phyloP scores from a whole-genome alignment of 1,140 invertebrate species.

The Calycopis cecrops region DNA sequence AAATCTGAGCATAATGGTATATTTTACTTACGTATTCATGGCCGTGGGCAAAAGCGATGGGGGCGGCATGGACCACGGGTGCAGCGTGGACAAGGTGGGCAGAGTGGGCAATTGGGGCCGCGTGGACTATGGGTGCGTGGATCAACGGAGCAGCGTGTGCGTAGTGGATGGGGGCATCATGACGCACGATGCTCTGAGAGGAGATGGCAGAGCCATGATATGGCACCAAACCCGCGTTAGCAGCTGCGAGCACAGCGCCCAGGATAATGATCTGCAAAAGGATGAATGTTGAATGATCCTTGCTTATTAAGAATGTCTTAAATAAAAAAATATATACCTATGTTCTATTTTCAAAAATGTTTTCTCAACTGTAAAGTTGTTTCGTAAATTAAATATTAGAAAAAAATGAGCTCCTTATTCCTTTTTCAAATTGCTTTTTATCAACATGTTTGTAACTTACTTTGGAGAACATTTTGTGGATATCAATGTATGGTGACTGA shows the following conservation, averaged over 20 bases:
- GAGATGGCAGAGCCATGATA: slow-evolving; percentile 62
- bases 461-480: slow-evolving; percentile 72
- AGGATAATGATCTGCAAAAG: slow-evolving; percentile 51
- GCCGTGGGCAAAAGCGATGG: slow-evolving; percentile 42
- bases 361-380: not conserved
- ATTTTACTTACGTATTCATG: slow-evolving; percentile 47
- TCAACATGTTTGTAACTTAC: slow-evolving; percentile 38
- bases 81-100: slow-evolving; percentile 62
- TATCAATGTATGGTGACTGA: slow-evolving; percentile 70
- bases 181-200: slow-evolving; percentile 68
- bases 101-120: slow-evolving; percentile 58
- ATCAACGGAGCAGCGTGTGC: slow-evolving; percentile 34
- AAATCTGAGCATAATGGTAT: slow-evolving; percentile 1
- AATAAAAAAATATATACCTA: not conserved
- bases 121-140: slow-evolving; percentile 55
- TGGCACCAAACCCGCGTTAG: slow-evolving; percentile 58
- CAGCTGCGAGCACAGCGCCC: slow-evolving; percentile 62
- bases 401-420: no score
- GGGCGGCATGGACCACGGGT: slow-evolving; percentile 51
- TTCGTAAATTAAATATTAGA: no score
- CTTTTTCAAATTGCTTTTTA: no score
- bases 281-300: not conserved
- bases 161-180: slow-evolving; percentile 60
- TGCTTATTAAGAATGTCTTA: not conserved
- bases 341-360: not conserved